Evolutionary conservation across 2,888 invertebrate species (phyloP), one percentile per base, ranked within the genome.

Genomic region (Julus scanicus): DNA sequence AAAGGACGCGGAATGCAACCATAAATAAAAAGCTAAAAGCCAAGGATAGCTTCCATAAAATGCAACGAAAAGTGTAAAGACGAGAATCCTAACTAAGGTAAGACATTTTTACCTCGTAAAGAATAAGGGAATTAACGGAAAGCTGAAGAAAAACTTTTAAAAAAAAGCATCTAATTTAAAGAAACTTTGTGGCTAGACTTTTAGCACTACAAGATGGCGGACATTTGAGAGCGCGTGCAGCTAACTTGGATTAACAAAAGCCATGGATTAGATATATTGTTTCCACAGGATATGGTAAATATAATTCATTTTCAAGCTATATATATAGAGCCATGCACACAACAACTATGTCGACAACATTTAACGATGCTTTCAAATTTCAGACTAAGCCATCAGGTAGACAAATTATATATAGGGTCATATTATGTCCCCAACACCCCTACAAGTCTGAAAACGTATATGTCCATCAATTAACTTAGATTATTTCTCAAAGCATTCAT

Each of bases 1-100:
- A 80, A 80, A 80, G 80, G 80, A 37, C 80, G 29, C 80, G 80
- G 37, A 80, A 80, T 80, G 80, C 37, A 9, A 29, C 80, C 80
- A 80, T 80, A 80, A 80, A 80, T 80, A 80, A 80, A 80, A 80
- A 80, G 80, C 80, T 80, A 80, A 80, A 80, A 80, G 80, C 80
- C 80, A 80, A 80, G 80, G 80, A 80, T 80, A 80, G 80, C 80
- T 80, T 80, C 80, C 80, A 80, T 80, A 80, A 80, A 80, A 29
- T 80, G 80, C 37, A 20, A 71, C 71, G 11, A 13, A 37, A 80
- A 80, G 80, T 80, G 29, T 80, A 80, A 29, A 37, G 80, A 80
- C 29, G 37, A 80, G 37, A 80, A 80, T 80, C 80, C 80, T 15
- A 15, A 80, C 80, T 80, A 80, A 80, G 80, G 80, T 80, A 80